Conservation (phyloP, 2,797 vertebrate species). For the Esox lucius region DNA sequence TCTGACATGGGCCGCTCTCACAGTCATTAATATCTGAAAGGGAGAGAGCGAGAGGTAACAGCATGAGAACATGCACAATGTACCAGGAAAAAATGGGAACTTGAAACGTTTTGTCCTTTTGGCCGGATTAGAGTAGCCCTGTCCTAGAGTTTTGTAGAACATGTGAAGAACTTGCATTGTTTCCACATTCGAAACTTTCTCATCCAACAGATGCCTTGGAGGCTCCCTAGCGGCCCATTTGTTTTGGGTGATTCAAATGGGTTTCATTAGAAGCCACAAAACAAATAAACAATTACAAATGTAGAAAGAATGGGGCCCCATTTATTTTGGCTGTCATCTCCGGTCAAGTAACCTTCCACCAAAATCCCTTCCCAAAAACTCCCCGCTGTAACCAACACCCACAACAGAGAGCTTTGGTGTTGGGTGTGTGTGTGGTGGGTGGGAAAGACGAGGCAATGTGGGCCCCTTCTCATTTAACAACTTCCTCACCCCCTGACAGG, state of each 20-base stretch:
- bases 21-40: constrained; percentile 94
- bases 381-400: constrained; percentile 1
- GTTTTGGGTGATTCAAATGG: neutral
- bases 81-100: neutral
- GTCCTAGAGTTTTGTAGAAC: neutral
- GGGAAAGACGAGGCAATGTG: neutral
- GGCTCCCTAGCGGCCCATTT: neutral
- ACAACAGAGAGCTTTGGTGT: neutral
- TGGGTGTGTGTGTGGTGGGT: neutral
- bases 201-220: neutral
- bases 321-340: constrained; percentile 8
- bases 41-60: neutral
- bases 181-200: neutral
- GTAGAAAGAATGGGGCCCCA: no score
- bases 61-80: neutral
- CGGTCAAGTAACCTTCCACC: constrained; percentile 6
- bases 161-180: neutral
- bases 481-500: neutral
- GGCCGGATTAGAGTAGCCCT: no score
- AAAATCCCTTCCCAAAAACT: neutral
- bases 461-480: constrained; percentile 6
- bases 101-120: no score
- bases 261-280: no score
- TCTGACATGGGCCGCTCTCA: constrained; percentile 91
- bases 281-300: no score